These are phyloP conservation scores for Habrosyne pyritoides DNA, from an alignment of 2,888 invertebrate species.

Conservation along the genomic window DNA sequence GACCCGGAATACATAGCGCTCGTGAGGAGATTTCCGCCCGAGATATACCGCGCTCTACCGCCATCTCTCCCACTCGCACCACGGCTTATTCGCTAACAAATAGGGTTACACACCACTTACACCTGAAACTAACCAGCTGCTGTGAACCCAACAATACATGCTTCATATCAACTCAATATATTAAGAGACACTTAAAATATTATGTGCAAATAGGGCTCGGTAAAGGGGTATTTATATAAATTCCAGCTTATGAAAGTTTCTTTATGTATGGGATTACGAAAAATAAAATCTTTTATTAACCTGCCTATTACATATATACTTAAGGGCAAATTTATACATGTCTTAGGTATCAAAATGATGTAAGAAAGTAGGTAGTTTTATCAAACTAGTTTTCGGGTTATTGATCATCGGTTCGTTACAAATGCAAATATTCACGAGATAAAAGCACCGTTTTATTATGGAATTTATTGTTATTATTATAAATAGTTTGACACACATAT, in stretches of 20 bases:
- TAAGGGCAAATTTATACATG: no score
- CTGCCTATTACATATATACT: no score
- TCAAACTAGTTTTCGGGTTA: constrained; percentile 48
- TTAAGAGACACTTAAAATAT: no score
- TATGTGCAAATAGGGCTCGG: no score
- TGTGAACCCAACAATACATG: not conserved
- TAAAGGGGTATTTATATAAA: no score
- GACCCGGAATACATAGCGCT: constrained; percentile 56
- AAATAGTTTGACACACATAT: not conserved
- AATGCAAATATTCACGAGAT: constrained; percentile 17
- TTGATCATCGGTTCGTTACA: constrained; percentile 51
- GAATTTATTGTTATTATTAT: not conserved
- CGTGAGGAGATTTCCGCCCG: constrained; percentile 58
- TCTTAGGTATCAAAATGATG: no score
- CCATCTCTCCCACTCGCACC: not conserved
- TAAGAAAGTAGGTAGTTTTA: no score
- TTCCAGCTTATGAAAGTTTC: no score
- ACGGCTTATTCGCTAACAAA: not conserved
- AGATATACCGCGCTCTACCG: constrained; percentile 26
- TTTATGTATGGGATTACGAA: no score
- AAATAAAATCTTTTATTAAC: no score
- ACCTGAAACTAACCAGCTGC: not conserved
- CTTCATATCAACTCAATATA: not conserved
- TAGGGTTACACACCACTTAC: constrained; percentile 6
- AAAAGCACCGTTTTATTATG: not conserved